Evolutionary conservation across 1,140 invertebrate species (phyloP).

Genomic region (Papilio dardanus): DNA sequence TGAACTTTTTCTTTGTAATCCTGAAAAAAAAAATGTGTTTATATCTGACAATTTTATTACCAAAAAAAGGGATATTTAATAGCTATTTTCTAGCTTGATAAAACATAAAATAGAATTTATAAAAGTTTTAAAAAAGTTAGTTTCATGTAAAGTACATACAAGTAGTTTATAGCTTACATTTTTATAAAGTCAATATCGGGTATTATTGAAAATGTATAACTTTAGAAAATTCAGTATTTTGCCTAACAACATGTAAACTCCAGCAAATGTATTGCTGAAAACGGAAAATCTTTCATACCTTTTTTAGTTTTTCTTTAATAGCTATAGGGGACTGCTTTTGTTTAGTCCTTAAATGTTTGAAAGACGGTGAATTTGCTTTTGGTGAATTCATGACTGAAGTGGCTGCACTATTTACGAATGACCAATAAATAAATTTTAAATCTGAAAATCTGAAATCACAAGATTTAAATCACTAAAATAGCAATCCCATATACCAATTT

Average conservation of each 20-base stretch:
- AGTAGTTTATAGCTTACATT: neutral
- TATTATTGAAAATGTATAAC: neutral
- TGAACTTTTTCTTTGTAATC: conserved; percentile 70
- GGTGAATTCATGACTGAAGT: conserved; percentile 52
- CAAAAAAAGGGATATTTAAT: no score
- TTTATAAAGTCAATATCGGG: neutral
- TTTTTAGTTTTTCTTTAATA: conserved; percentile 73
- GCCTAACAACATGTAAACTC: neutral
- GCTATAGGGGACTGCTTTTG: conserved; percentile 66
- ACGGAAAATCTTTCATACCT: conserved; percentile 50
- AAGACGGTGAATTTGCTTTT: conserved; percentile 55
- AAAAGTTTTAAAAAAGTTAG: no score
- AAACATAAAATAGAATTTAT: no score
- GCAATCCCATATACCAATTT: neutral
- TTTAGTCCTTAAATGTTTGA: conserved; percentile 60
- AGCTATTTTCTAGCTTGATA: no score
- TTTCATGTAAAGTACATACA: no score
- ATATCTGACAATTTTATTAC: neutral
- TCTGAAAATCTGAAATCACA: neutral
- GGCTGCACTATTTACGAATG: conserved; percentile 5
- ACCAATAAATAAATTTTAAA: neutral
- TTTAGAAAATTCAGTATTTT: neutral
- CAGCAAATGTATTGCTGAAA: neutral
- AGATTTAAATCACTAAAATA: neutral
- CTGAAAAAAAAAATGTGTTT: no score